Percentiles rank a stretch among this genome's conserved stretches.
phyloP scores from a whole-genome alignment of 2,113 vertebrate species.

The Cryptomyrus ogoouensis region DNA sequence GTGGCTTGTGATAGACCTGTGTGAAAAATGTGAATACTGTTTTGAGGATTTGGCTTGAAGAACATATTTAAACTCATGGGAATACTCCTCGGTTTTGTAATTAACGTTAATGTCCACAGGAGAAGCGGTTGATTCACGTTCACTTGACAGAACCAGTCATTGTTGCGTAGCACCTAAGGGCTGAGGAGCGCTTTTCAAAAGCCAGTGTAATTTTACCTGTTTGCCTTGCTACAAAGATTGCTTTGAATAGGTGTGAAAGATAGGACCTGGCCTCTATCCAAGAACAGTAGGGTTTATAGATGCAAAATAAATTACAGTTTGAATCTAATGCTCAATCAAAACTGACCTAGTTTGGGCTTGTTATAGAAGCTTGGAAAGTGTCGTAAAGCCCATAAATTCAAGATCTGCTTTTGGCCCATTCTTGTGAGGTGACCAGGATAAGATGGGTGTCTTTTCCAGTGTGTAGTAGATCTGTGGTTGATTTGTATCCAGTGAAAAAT shows the following conservation, averaged over 20 bases:
- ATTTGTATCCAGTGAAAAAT: background rate
- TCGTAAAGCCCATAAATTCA: background rate
- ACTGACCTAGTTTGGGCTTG: conserved; percentile 8
- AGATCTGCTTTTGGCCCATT: background rate
- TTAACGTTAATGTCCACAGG: background rate
- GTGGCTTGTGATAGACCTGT: background rate
- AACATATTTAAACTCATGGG: background rate
- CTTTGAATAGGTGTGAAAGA: conserved; percentile 8
- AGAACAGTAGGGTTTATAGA: background rate
- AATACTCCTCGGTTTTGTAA: background rate
- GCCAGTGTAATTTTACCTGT: background rate
- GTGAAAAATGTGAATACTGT: background rate
- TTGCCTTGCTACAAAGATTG: background rate
- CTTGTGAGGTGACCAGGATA: conserved; percentile 4
- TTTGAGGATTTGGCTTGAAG: background rate
- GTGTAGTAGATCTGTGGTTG: background rate
- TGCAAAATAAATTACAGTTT: conserved; percentile 11
- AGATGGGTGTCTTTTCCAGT: background rate
- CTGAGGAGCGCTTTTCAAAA: background rate
- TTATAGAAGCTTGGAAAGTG: background rate
- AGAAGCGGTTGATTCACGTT: background rate
- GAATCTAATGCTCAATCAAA: conserved; percentile 2
- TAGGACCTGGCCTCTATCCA: background rate
- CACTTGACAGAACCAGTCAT: background rate
- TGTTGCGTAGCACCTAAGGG: background rate